Evolutionary conservation across 2,113 vertebrate species (phyloP).

Genomic region (Seriola dumerili): DNA sequence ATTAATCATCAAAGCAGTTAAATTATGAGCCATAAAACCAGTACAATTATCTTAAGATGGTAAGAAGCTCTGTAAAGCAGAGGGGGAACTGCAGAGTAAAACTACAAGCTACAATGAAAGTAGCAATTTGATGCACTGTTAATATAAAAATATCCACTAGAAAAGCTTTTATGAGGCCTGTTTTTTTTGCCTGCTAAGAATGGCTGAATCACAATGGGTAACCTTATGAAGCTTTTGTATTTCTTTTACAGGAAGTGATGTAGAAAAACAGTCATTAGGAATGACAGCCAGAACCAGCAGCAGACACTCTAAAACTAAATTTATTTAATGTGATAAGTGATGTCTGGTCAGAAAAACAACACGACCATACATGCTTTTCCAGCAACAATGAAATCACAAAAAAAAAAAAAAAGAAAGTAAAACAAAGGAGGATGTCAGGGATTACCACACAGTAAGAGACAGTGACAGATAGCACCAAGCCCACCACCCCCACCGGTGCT

Average conservation of each 20-base stretch:
- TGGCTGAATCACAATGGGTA: not conserved
- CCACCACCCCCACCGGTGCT: slow-evolving; percentile 21
- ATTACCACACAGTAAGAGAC: slow-evolving; percentile 14
- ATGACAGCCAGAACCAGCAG: not conserved
- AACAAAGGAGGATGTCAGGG: not conserved
- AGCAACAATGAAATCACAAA: not conserved
- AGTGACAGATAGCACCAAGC: slow-evolving; percentile 43
- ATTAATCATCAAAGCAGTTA: not conserved
- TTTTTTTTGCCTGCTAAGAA: not conserved
- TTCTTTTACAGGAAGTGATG: not conserved
- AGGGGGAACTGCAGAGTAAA: not conserved
- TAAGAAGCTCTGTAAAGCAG: not conserved
- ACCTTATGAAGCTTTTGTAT: not conserved
- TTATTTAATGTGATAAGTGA: not conserved
- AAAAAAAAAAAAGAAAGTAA: not conserved
- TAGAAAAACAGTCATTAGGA: not conserved
- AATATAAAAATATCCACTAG: not conserved
- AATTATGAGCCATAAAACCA: not conserved
- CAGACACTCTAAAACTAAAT: not conserved
- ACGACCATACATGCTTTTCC: not conserved
- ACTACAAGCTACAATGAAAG: not conserved
- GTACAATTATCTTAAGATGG: not conserved
- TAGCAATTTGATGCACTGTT: not conserved
- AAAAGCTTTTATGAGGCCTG: not conserved
- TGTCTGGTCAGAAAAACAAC: not conserved